Evolutionary conservation across 2,113 vertebrate species (phyloP), one percentile per base, ranked within the genome.

Genomic region (Anseranas semipalmata): DNA sequence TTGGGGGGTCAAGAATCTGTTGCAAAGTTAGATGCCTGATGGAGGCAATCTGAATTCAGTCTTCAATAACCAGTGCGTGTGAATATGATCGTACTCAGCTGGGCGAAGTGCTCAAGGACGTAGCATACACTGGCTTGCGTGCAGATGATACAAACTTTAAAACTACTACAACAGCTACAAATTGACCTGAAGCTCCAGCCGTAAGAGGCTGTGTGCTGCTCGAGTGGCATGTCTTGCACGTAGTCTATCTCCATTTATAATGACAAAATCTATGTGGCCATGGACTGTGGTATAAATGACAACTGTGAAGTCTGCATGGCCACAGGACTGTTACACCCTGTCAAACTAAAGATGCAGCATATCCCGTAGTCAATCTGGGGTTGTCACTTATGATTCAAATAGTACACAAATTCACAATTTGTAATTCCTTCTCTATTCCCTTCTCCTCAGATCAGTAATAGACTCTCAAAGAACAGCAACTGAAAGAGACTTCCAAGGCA

Each of bases 381-480:
- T 8, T 97, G 96, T 96, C 96, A 95, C 92, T 94, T 94, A 28
- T 0, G 0, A 92, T 96, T 90, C 86, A 3, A 93, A 73, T 3
- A n/a, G 73, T 10, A 84, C 9, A 60, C 50, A 92, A 14, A 85
- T 89, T 7, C 75, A 85, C 13, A 10, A 87, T 94, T 46, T 72
- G 86, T 87, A 90, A 85, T 94, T 95, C 92, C 84, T 86, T 67
- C 52, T 92, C 86, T 85, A 77, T 59, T 66, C 48, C 77, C 35
- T 96, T 97, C 95, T 91, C 56, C 58, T 92, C 58, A 30, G 70
- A 96, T 95, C 90, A 93, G 83, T 65, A 73, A 78, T 15, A 88
- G 65, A 90, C 56, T 75, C 77, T 90, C 60, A 53, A 93, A 92
- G 56, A 20, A n/a, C 8, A 53, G 60, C 65, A 89, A 89, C 21